Conservation (phyloP, 2,113 vertebrate species). For the Turnix velox region DNA sequence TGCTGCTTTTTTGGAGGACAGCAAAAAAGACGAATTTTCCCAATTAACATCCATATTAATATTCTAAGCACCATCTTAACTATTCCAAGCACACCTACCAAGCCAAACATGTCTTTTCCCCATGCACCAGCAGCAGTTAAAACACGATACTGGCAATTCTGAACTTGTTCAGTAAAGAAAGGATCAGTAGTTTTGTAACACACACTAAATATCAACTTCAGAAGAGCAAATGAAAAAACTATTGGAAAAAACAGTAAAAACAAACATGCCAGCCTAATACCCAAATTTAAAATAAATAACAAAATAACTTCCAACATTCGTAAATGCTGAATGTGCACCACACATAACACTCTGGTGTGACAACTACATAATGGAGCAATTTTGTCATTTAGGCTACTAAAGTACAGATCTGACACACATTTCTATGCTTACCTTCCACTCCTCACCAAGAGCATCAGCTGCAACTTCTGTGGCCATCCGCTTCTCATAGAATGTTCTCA, state of each 20-base stretch:
- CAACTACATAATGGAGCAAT: rapidly evolving
- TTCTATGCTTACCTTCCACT: conserved; percentile 88
- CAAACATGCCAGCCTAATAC: rapidly evolving
- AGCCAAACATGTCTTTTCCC: rapidly evolving
- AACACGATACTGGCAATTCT: not conserved
- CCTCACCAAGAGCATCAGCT: conserved; percentile 92
- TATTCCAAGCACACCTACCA: not conserved
- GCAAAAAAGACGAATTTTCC: rapidly evolving
- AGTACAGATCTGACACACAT: rapidly evolving
- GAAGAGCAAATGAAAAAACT: rapidly evolving
- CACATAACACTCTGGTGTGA: rapidly evolving
- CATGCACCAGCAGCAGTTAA: rapidly evolving
- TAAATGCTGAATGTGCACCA: rapidly evolving
- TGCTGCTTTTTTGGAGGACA: rapidly evolving
- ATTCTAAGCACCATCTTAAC: no score
- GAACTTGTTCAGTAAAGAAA: not conserved
- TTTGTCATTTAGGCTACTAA: rapidly evolving
- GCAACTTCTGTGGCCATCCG: conserved; percentile 95
- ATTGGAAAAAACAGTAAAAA: not conserved
- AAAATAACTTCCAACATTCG: rapidly evolving
- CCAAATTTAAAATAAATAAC: rapidly evolving
- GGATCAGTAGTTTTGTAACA: rapidly evolving
- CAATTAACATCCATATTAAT: not conserved
- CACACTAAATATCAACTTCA: rapidly evolving
- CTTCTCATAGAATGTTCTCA: conserved; percentile 96